Base-by-base conservation (phyloP, 2,888 invertebrate genomes). In the Galerucella nymphaeae region DNA sequence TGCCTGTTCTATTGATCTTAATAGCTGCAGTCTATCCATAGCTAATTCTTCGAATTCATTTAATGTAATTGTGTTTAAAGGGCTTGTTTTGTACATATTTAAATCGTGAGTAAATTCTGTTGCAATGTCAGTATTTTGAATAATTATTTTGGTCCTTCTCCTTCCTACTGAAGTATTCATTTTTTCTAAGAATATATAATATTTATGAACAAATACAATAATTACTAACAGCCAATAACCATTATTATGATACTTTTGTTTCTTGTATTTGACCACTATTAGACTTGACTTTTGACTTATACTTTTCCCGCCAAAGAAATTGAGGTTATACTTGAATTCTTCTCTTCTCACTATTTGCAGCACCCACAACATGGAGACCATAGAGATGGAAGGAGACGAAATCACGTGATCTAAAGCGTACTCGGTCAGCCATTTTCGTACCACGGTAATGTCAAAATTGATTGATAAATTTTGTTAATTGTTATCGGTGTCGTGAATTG, bases 11-110 rank as follows among this genome's bases (percentile, higher is more conserved):
- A 97, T 88, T 71, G 91, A 90, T 79, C 96, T 90, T 61, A 97
- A 85, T 74, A 96, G 90, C 85, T 93, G 92, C 18, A 97, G 87
- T 79, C 97, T 90, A 84, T 97, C 96, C 63, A 96, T 85, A 2
- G 97, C 96, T 78, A 95, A 89, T 62, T 93, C 92, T 88, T 97
- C 96, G 86, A 98, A 97, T 85, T 97, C 96, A 75, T 92, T 89
- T 23, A 98, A 88, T 70, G 91, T 89, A 74, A 97, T 90, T 71
- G 92, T 90, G 75, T 91, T 91, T 42, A 84, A 87, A 8, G 98
- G 98, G 42, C 95, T 93, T 42, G 90, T 82, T 80, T 89, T 90
- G 83, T 97, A 98, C 83, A 98, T 89, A 85, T 92, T 92, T 14
- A 96, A 88, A 87, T 94, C 93, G 83, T 93, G 92, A 1, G 92